Base-by-base conservation (phyloP, 2,888 invertebrate species). In the Noctua janthina region DNA sequence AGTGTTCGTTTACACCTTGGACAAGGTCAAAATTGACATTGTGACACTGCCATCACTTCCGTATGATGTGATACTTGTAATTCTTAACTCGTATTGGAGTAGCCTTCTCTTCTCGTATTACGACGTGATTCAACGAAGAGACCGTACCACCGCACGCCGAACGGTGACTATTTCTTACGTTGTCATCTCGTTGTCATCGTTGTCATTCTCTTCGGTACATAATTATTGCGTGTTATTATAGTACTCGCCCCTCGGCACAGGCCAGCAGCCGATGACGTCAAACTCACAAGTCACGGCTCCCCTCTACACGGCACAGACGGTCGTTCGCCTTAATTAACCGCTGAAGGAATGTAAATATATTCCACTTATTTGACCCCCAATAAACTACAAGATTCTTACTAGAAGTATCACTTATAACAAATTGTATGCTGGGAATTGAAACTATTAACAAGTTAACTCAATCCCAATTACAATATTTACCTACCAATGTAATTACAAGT, bases 271-370 rank as follows among this genome's bases (percentile, higher is more conserved):
- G 20, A 11, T 75, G 76, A 82, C 67, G 76, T 72, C 82, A 82
- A 49, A 13, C 59, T 59, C 59, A 29, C 15, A 13, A 59, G 39
- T 76, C 59, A 35, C 46, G n/a, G 23, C 39, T 46, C 56, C 66
- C 81, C 39, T 8, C 29, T 5, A 64, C 49, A 13, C 35, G 10
- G 10, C 35, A 35, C 20, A 64, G 43, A 54, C 59, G 79, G 78
- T 75, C 76, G 68, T 72, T 76, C 59, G 68, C 69, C 82, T 62
- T 76, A 79, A 74, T 77, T 76, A 78, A 51, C 69, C 62, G 46
- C 56, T 69, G 20, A 67, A 72, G 64, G 67, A 74, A 84, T 76
- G 79, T 75, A 23, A 64, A 56, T 46, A 51, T 66, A 70, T 81
- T 68, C 13, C 29, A 78, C 15, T 20, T 67, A 76, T 84, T 76